These are phyloP conservation scores for Phrynosoma platyrhinos DNA, from an alignment of 2,113 vertebrate species.

Conservation along the genomic window DNA sequence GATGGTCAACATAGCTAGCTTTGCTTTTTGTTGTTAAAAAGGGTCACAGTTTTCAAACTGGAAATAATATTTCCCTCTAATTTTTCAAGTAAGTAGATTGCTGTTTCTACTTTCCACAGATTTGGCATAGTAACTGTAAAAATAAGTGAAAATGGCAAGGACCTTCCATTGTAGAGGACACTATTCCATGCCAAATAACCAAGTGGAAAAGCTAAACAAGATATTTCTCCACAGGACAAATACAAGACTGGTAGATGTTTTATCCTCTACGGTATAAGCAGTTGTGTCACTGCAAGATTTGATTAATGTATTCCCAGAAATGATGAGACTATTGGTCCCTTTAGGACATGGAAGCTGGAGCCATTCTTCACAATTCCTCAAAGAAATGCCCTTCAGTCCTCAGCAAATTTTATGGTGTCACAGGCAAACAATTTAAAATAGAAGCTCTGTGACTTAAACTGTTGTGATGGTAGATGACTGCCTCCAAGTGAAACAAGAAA, in stretches of 20 bases:
- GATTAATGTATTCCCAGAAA: not conserved
- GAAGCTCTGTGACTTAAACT: constrained; percentile 6
- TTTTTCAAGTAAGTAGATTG: not conserved
- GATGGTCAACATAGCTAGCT: too few relatives aligned
- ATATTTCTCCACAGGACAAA: not conserved
- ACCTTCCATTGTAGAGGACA: not conserved
- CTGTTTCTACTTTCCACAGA: not conserved
- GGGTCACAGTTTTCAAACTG: not conserved
- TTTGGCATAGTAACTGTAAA: not conserved
- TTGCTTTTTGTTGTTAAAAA: not conserved
- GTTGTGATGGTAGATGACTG: not conserved
- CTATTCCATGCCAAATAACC: not conserved
- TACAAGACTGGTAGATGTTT: not conserved
- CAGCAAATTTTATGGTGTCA: not conserved
- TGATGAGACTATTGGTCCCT: not conserved
- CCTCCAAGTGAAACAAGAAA: constrained; percentile 25
- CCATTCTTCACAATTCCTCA: not conserved
- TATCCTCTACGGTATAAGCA: not conserved
- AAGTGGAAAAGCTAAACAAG: not conserved
- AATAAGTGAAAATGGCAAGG: not conserved
- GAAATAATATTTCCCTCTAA: not conserved
- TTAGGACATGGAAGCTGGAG: not conserved
- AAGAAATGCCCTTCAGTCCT: not conserved
- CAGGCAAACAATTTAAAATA: not conserved
- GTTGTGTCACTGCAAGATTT: not conserved